These are phyloP conservation scores for Malacoraja senta DNA, from an alignment of 2,797 vertebrate genomes.

Conservation along the genomic window DNA sequence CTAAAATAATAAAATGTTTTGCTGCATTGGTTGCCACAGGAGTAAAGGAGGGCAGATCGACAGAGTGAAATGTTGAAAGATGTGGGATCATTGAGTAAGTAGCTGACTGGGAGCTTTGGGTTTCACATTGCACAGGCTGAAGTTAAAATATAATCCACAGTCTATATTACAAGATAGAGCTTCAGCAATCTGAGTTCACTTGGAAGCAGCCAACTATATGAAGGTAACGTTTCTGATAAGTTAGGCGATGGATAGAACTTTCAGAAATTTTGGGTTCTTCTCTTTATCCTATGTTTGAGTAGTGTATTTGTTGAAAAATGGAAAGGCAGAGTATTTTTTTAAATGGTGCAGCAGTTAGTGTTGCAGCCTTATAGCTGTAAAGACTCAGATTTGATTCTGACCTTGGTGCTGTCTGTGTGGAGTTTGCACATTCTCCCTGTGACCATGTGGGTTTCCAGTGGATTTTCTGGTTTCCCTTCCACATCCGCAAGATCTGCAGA, in stretches of 20 bases:
- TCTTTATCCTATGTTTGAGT: background rate
- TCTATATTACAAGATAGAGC: background rate
- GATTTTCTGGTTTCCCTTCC: too few relatives aligned
- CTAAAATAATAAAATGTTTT: background rate
- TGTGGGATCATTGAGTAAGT: background rate
- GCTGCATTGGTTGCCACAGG: background rate
- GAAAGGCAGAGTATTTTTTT: too few relatives aligned
- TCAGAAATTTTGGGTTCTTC: background rate
- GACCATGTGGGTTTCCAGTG: too few relatives aligned
- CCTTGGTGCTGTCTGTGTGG: too few relatives aligned
- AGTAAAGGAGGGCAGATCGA: background rate
- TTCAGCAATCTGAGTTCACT: conserved; percentile 1
- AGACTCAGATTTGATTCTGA: too few relatives aligned
- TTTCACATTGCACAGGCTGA: background rate
- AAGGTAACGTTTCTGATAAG: background rate
- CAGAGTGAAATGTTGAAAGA: conserved; percentile 9
- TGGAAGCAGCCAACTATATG: background rate
- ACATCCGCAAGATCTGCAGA: too few relatives aligned
- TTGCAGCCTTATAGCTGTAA: too few relatives aligned
- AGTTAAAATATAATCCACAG: background rate
- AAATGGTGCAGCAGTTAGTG: too few relatives aligned
- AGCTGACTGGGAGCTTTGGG: background rate
- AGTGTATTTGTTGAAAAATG: background rate
- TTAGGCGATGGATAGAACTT: background rate
- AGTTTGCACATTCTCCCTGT: too few relatives aligned